Evolutionary conservation across 2,113 vertebrate genomes (phyloP), one percentile per base, ranked within the genome.

Genomic region (Pachycephala philippinensis): DNA sequence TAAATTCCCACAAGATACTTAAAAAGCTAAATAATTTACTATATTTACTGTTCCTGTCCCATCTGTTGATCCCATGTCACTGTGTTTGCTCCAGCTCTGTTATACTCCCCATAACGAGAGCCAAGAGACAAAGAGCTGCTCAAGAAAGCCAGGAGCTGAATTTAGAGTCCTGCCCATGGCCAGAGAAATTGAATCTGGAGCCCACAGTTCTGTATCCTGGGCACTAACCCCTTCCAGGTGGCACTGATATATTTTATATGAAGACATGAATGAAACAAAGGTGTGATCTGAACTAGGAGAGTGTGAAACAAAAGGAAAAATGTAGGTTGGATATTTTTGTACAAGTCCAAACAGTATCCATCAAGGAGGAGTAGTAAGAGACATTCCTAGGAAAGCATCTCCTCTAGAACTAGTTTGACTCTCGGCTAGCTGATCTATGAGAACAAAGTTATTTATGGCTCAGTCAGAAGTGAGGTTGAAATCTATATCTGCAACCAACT

Each of bases 21-120:
- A 37, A 60, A 85, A 89, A 37, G 10, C 2, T 49, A 9, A 76
- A 75, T 8, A 69, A 53, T 49, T 72, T 61, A 61, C 15, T 33
- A 0, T 10, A 28, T 20, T 8, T 52, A 24, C 14, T 65, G 37
- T 39, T 10, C 15, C 11, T 45, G 35, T 56, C 35, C 26, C 11
- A 3, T 15, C 8, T 81, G 56, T 84, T 69, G 28, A 39, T 87
- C 13, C 15, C 31, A 53, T 0, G 0, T 9, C 53, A 14, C 45
- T 60, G 10, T 78, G 42, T n/a, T 76, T 83, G 15, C 11, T n/a
- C 31, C 39, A 82, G 23, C 4, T 80, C 60, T 65, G 15, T 35
- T 71, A 49, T 54, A 53, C 1, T 15, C 7, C 12, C 15, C 49
- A 15, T 14, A 79, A 57, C 28, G 21, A 57, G 5, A 81, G 18